Evolutionary conservation across 2,888 invertebrate genomes (phyloP).

Genomic region (Zaprionus lineosus): DNA sequence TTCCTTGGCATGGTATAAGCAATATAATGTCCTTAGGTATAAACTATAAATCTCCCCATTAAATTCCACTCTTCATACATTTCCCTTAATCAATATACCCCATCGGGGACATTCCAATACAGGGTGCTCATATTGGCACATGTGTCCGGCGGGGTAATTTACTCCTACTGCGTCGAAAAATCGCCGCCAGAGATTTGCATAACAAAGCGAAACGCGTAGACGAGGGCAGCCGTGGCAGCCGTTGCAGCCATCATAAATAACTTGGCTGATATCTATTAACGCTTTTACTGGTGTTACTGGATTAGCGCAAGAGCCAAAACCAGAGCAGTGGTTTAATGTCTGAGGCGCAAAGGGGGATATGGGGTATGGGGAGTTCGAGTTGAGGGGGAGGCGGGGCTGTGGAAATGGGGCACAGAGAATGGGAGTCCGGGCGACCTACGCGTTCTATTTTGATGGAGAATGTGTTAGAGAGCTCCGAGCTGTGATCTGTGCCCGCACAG

Average conservation of each 20-base stretch:
- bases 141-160: constrained; percentile 77
- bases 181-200: constrained; percentile 55
- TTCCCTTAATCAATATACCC: too few species aligned
- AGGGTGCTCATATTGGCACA: constrained; percentile 66
- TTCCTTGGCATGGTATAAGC: too few species aligned
- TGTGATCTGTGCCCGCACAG: not conserved
- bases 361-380: too few species aligned
- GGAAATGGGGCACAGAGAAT: not conserved
- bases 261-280: constrained; percentile 79
- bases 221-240: constrained; percentile 36
- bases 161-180: constrained; percentile 69
- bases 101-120: not conserved
- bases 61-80: too few species aligned
- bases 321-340: constrained; percentile 15
- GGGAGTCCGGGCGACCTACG: constrained; percentile 18
- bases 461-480: constrained; percentile 22
- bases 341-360: too few species aligned
- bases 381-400: too few species aligned
- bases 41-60: too few species aligned
- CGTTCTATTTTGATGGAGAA: constrained; percentile 34
- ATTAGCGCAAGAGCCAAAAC: constrained; percentile 46
- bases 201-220: constrained; percentile 50
- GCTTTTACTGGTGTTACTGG: constrained; percentile 73
- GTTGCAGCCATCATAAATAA: constrained; percentile 68
- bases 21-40: too few species aligned